Evolutionary conservation across 2,888 invertebrate genomes (phyloP).

Genomic region (Seira ritae): DNA sequence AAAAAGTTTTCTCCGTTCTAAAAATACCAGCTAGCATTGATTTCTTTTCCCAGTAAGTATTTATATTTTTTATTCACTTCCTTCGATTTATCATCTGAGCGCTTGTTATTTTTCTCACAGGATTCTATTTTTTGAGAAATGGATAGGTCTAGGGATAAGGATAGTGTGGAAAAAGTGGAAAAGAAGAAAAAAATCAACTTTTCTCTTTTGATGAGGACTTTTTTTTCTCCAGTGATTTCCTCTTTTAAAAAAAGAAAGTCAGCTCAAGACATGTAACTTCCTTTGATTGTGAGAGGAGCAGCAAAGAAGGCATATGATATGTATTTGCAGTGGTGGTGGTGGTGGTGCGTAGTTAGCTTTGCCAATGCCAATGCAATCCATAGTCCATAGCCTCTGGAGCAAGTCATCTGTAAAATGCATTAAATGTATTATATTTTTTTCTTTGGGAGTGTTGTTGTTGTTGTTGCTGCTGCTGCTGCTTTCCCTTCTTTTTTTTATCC

Average conservation of each 20-base stretch:
- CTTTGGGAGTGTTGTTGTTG: not conserved
- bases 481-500: constrained; percentile 27
- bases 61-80: constrained; percentile 9
- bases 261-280: constrained; percentile 2
- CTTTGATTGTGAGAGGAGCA: not conserved
- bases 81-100: constrained; percentile 19
- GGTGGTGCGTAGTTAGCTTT: not conserved
- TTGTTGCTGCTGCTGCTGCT: constrained; percentile 8
- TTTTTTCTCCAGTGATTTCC: not conserved
- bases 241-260: constrained; percentile 13
- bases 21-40: not conserved
- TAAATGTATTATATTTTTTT: constrained; percentile 30
- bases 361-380: too few species aligned
- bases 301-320: not conserved
- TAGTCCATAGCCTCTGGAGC: constrained; percentile 3
- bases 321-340: not conserved
- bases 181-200: not conserved
- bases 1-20: too few species aligned
- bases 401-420: constrained; percentile 53
- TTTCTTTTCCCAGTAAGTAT: not conserved
- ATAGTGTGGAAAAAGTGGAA: too few species aligned
- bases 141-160: too few species aligned
- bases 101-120: constrained; percentile 2
- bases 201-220: not conserved
- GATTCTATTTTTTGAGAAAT: constrained; percentile 6